These are phyloP conservation scores for Wiebesia pumilae DNA, from an alignment of 1,140 invertebrate genomes.

Conservation along the genomic window DNA sequence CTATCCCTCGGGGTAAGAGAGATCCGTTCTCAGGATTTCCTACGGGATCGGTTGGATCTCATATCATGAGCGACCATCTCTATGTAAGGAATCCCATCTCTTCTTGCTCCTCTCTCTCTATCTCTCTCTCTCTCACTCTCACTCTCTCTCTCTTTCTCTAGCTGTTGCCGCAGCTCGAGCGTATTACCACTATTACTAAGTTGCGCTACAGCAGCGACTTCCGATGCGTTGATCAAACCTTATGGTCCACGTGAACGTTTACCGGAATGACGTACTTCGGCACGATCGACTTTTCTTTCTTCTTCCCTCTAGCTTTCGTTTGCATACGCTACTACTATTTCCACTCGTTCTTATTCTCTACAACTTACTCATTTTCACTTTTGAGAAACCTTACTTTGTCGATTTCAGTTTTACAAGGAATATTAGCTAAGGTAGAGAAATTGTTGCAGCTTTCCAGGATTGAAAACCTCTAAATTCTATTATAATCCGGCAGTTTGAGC, in stretches of 20 bases:
- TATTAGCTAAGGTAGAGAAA: no score
- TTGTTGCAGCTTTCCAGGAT: no score
- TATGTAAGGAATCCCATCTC: slow-evolving; percentile 71
- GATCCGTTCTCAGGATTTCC: slow-evolving; percentile 76
- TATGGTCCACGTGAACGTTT: slow-evolving; percentile 54
- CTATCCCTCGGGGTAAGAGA: slow-evolving; percentile 75
- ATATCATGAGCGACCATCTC: slow-evolving; percentile 75
- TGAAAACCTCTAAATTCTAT: no score
- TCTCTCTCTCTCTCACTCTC: not conserved
- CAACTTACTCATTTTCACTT: not conserved
- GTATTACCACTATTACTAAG: not conserved
- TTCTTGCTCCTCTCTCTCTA: not conserved
- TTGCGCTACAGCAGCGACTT: slow-evolving; percentile 38
- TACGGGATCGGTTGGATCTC: slow-evolving; percentile 75
- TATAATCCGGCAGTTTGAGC: no score
- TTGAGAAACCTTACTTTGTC: not conserved
- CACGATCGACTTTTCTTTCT: not conserved
- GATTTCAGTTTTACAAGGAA: no score
- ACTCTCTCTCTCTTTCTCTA: not conserved
- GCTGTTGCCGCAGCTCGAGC: slow-evolving; percentile 18
- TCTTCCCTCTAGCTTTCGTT: not conserved
- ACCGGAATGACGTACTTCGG: slow-evolving; percentile 51
- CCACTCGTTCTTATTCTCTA: not conserved
- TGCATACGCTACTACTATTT: slow-evolving; percentile 12
- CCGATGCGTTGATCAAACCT: slow-evolving; percentile 57